Conservation (phyloP, 2,888 invertebrate genomes). For the Cantharis lateralis region DNA sequence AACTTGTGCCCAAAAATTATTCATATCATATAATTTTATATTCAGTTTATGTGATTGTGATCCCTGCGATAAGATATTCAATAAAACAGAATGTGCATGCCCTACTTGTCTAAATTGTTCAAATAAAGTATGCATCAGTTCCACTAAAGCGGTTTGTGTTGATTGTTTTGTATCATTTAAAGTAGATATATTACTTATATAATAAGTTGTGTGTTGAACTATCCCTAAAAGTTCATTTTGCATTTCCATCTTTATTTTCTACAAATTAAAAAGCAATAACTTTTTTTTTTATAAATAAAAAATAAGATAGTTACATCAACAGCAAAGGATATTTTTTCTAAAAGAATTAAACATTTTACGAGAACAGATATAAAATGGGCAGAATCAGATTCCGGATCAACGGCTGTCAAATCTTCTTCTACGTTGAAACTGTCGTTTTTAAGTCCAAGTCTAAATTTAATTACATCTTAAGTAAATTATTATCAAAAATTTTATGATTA, state of each 20-base stretch:
- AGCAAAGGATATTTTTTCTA: constrained; percentile 84
- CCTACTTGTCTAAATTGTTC: constrained; percentile 84
- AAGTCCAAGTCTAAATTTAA: constrained; percentile 39
- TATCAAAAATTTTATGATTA: constrained; percentile 14
- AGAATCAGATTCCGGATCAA: constrained; percentile 65
- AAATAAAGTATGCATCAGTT: constrained; percentile 75
- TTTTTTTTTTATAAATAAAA: background rate
- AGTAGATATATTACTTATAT: constrained; percentile 67
- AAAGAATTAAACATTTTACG: constrained; percentile 81
- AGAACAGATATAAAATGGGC: constrained; percentile 78
- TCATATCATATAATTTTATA: constrained; percentile 67
- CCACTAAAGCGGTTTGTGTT: constrained; percentile 58
- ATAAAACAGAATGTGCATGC: constrained; percentile 72
- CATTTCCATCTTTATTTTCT: constrained; percentile 82
- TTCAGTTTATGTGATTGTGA: constrained; percentile 63
- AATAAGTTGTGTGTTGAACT: constrained; percentile 78
- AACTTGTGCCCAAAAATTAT: constrained; percentile 88
- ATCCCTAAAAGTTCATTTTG: constrained; percentile 81
- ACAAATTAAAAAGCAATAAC: constrained; percentile 35
- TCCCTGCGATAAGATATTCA: constrained; percentile 67
- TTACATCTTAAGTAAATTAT: constrained; percentile 6
- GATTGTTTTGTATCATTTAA: constrained; percentile 43
- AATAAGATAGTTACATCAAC: constrained; percentile 66
- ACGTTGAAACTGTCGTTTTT: constrained; percentile 54
- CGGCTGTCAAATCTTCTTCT: constrained; percentile 63